Percentiles rank a stretch among this genome's conserved stretches.
Evolutionary conservation across 2,113 vertebrate genomes (phyloP).

Genomic region (Bubo scandiacus): DNA sequence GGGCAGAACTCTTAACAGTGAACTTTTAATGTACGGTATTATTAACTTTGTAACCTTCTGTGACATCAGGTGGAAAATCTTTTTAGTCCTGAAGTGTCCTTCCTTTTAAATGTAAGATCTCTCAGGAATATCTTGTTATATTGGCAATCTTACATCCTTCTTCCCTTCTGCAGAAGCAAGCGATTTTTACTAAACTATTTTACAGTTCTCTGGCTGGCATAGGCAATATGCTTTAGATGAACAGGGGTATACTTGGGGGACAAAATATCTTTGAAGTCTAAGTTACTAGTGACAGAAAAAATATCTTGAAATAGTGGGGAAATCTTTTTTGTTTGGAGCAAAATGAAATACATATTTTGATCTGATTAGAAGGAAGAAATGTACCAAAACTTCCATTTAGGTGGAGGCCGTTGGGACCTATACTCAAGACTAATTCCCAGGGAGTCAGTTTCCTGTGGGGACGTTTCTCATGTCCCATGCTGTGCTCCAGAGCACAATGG

Average conservation of each 20-base stretch:
- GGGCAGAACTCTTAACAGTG: not conserved
- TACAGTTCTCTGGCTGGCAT: not conserved
- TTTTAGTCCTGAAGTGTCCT: not conserved
- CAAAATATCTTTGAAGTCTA: not conserved
- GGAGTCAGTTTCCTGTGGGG: not conserved
- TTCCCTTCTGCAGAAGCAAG: not conserved
- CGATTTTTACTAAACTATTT: not conserved
- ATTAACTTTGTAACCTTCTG: not conserved
- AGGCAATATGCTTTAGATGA: not conserved
- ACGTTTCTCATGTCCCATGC: accelerated
- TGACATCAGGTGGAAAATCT: not conserved
- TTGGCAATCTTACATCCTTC: not conserved
- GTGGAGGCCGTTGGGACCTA: not conserved
- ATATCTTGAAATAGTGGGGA: not conserved
- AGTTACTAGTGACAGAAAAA: not conserved
- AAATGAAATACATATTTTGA: not conserved
- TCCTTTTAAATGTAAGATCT: not conserved
- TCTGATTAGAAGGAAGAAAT: not conserved
- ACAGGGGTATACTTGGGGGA: not conserved
- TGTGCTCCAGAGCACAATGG: not conserved
- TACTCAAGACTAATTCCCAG: not conserved
- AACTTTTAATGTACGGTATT: not conserved
- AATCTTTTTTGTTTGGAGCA: not conserved
- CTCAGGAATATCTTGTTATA: not conserved
- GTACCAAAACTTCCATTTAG: not conserved